phyloP scores from a whole-genome alignment of 2,113 vertebrate genomes.

The Micromys minutus region DNA sequence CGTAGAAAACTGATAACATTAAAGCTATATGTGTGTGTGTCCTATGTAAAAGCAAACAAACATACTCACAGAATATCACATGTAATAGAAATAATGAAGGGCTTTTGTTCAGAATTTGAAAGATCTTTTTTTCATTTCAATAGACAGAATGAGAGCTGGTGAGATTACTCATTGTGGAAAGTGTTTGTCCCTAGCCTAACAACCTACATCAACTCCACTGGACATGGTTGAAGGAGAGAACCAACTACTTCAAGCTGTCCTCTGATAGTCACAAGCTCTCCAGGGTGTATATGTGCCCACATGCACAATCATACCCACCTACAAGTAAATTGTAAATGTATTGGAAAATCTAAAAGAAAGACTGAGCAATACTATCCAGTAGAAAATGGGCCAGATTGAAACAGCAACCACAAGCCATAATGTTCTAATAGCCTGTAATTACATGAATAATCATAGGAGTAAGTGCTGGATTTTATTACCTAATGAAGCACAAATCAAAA shows the following conservation, averaged over 20 bases:
- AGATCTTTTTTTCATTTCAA: not conserved
- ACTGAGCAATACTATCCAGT: not conserved
- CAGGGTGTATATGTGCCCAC: not conserved
- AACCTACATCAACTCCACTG: not conserved
- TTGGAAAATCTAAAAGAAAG: not conserved
- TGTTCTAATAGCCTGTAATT: slow-evolving; percentile 10
- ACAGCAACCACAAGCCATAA: slow-evolving; percentile 1
- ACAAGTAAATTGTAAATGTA: not conserved
- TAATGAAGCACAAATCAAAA: slow-evolving; percentile 47
- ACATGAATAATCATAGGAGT: not conserved
- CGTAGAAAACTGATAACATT: not conserved
- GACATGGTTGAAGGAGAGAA: not conserved
- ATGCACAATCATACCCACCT: not conserved
- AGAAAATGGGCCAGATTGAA: slow-evolving; percentile 30
- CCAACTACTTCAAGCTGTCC: not conserved
- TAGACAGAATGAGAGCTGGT: not conserved
- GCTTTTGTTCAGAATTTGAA: not conserved
- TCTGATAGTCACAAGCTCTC: not conserved
- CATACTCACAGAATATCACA: not conserved
- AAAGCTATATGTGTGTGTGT: not conserved
- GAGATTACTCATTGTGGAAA: not conserved
- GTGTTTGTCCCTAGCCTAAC: too few relatives aligned
- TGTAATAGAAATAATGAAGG: not conserved
- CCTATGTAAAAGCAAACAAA: slow-evolving; percentile 32
- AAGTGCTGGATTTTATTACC: not conserved